phyloP scores from a whole-genome alignment of 2,888 invertebrate genomes.

The Diarsia brunnea region DNA sequence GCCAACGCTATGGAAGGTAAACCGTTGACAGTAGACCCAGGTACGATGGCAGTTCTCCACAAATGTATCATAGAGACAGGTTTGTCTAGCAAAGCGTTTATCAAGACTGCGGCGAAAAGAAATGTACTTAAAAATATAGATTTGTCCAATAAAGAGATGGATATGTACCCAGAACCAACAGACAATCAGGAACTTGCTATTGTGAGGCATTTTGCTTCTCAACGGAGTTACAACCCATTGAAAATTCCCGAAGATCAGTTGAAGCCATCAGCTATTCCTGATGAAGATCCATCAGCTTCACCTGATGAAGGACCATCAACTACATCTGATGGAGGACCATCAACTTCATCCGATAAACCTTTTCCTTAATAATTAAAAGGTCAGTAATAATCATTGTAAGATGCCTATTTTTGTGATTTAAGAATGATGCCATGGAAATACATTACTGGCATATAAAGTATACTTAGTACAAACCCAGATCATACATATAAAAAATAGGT shows the following conservation, averaged over 20 bases:
- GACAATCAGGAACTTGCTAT: constrained; percentile 71
- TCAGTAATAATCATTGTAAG: not conserved
- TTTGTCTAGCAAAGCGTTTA: constrained; percentile 78
- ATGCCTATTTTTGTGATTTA: not conserved
- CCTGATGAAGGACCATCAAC: no score
- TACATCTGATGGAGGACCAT: no score
- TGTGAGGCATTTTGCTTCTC: constrained; percentile 74
- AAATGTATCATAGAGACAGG: constrained; percentile 78
- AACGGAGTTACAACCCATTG: constrained; percentile 81
- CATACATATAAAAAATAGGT: not conserved
- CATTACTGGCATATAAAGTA: not conserved
- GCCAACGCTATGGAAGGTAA: constrained; percentile 86
- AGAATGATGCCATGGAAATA: not conserved
- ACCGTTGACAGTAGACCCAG: constrained; percentile 71
- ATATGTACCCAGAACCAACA: constrained; percentile 72
- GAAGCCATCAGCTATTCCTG: constrained; percentile 9
- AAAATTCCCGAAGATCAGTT: constrained; percentile 73
- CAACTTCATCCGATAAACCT: not conserved
- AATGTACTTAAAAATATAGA: constrained; percentile 72
- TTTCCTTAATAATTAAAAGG: not conserved
- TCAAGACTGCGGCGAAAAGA: constrained; percentile 70
- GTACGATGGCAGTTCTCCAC: constrained; percentile 70
- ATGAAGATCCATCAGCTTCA: not conserved
- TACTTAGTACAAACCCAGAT: not conserved
- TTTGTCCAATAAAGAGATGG: constrained; percentile 69